A percentile compares a stretch with the other conserved stretches of the same genome.
These are phyloP conservation scores for Microcebus ravelobensis DNA, from an alignment of 2,113 vertebrate genomes.

Conservation along the genomic window DNA sequence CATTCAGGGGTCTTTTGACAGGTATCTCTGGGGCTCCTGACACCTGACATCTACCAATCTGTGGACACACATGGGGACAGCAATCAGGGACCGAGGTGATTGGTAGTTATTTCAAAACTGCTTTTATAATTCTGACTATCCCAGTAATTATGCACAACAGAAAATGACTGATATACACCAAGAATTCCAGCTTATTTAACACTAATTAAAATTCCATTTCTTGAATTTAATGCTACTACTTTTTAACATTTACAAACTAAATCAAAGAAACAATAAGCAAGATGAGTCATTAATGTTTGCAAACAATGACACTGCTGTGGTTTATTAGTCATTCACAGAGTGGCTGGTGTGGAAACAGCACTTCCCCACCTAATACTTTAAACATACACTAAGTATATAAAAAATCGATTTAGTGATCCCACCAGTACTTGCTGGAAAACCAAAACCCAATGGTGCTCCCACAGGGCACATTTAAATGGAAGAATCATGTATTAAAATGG, in stretches of 20 bases:
- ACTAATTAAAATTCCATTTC: conserved; percentile 50
- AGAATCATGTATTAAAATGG: not conserved
- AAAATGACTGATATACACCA: not conserved
- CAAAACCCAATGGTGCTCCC: not conserved
- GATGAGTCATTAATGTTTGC: not conserved
- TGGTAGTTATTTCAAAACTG: not conserved
- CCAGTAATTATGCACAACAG: not conserved
- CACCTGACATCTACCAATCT: not conserved
- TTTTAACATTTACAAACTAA: conserved; percentile 29
- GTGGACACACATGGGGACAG: not conserved
- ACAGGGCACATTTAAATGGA: not conserved
- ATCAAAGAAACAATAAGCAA: not conserved
- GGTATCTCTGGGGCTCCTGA: not conserved
- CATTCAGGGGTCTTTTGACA: not conserved
- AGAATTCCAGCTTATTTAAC: not conserved
- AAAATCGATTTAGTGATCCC: conserved; percentile 12
- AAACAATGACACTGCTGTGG: conserved; percentile 26
- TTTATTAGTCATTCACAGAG: not conserved
- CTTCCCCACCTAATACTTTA: not conserved
- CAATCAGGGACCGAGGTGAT: not conserved
- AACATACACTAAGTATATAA: not conserved
- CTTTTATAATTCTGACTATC: not conserved
- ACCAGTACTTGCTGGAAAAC: conserved; percentile 31
- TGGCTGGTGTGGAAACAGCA: not conserved
- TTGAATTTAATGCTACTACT: conserved; percentile 9